These are phyloP conservation scores for Eudemis profundana DNA, from an alignment of 2,888 invertebrate genomes.

Conservation along the genomic window DNA sequence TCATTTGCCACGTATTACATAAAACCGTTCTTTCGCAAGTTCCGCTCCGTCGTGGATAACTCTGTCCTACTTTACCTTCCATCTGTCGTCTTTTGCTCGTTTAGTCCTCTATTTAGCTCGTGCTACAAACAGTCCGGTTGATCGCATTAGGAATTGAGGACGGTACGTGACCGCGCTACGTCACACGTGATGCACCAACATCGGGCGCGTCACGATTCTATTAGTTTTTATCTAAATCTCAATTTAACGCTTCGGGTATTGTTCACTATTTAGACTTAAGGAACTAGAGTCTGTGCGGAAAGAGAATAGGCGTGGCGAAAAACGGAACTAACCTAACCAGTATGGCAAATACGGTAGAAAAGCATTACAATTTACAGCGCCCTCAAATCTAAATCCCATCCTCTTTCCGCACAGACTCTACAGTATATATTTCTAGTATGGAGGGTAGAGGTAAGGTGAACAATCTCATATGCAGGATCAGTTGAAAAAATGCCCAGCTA, in stretches of 20 bases:
- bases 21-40: neutral
- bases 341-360: too few relatives aligned
- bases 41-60: neutral
- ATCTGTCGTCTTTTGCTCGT: constrained; percentile 37
- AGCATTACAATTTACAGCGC: too few relatives aligned
- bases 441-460: too few relatives aligned
- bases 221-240: constrained; percentile 7
- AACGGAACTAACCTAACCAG: too few relatives aligned
- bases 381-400: too few relatives aligned
- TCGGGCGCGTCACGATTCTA: constrained; percentile 30
- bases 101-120: constrained; percentile 46
- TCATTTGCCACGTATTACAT: too few relatives aligned
- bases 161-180: constrained; percentile 32
- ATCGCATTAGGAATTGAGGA: constrained; percentile 36
- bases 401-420: too few relatives aligned
- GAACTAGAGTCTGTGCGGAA: too few relatives aligned
- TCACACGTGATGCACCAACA: constrained; percentile 31
- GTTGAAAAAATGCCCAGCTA: too few relatives aligned
- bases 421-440: too few relatives aligned
- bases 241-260: neutral
- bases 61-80: neutral
- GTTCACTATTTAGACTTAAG: neutral
- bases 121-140: constrained; percentile 44
- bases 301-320: too few relatives aligned
- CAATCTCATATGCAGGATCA: too few relatives aligned